Percentiles rank a stretch among this genome's conserved stretches.
phyloP scores from a whole-genome alignment of 2,797 vertebrate species.

The Melanotaenia pygmaea region DNA sequence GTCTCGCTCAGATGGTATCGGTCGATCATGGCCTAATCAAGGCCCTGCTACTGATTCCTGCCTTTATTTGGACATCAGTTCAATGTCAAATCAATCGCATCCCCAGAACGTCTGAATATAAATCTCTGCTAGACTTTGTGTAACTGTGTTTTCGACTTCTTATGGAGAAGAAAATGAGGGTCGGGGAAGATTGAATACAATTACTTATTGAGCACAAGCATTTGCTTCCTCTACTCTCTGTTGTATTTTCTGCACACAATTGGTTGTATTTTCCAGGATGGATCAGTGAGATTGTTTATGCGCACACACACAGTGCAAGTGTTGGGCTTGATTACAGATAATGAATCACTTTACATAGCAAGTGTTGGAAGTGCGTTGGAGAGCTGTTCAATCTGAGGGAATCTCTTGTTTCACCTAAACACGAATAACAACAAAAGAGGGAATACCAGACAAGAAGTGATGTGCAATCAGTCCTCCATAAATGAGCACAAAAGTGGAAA shows the following conservation, averaged over 20 bases:
- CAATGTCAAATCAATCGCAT: conserved; percentile 31
- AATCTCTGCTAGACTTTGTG: conserved; percentile 17
- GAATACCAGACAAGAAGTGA: conserved; percentile 43
- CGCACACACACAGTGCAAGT: conserved; percentile 22
- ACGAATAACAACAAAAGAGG: conserved; percentile 16
- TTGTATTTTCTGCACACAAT: conserved; percentile 5
- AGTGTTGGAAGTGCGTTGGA: conserved; percentile 26
- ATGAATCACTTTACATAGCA: conserved; percentile 59
- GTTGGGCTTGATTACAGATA: conserved; percentile 59
- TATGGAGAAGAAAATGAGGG: conserved; percentile 33
- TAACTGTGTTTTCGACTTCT: conserved; percentile 39
- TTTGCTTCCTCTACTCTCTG: background rate
- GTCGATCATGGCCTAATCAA: conserved; percentile 12
- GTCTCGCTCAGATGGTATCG: background rate
- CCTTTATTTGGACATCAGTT: conserved; percentile 27
- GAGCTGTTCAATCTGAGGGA: conserved; percentile 43
- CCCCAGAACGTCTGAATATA: conserved; percentile 24
- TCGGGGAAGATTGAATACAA: conserved; percentile 16
- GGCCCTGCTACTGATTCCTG: conserved; percentile 13
- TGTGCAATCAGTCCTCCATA: conserved; percentile 55
- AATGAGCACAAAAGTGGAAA: conserved; percentile 60
- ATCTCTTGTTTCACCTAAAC: conserved; percentile 61
- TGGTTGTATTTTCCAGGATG: conserved; percentile 24
- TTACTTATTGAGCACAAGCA: conserved; percentile 33
- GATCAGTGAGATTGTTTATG: conserved; percentile 32